These are phyloP conservation scores for Lordiphosa clarofinis DNA, from an alignment of 1,140 invertebrate species.

Conservation along the genomic window DNA sequence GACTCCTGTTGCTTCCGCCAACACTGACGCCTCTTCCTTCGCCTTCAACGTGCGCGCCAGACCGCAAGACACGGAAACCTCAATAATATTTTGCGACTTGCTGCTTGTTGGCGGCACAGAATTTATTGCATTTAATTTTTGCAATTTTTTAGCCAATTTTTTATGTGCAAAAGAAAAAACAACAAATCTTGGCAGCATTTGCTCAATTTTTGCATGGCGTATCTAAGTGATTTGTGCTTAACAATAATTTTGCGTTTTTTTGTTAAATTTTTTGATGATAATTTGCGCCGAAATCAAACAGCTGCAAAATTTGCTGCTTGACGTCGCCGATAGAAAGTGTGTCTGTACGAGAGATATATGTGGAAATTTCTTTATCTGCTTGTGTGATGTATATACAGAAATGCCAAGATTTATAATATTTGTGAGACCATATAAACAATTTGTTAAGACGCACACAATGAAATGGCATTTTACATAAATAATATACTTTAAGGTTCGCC, in stretches of 20 bases:
- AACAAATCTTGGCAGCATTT: slow-evolving; percentile 30
- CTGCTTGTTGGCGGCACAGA: slow-evolving; percentile 40
- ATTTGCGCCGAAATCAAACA: slow-evolving; percentile 74
- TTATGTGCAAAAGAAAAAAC: slow-evolving; percentile 2
- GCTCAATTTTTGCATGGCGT: slow-evolving; percentile 39
- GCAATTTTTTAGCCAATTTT: slow-evolving; percentile 35
- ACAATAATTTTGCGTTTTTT: slow-evolving; percentile 49
- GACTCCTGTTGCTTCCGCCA: slow-evolving; percentile 8
- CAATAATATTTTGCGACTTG: slow-evolving; percentile 48
- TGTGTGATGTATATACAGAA: slow-evolving; percentile 36
- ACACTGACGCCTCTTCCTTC: background rate
- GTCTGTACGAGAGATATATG: slow-evolving; percentile 32
- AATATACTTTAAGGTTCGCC: slow-evolving; percentile 34
- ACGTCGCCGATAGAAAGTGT: slow-evolving; percentile 65
- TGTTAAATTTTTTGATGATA: slow-evolving; percentile 59
- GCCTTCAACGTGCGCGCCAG: slow-evolving; percentile 43
- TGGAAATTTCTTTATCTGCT: slow-evolving; percentile 13
- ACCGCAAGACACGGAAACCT: slow-evolving; percentile 71
- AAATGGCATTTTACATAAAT: slow-evolving; percentile 49
- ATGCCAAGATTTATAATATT: slow-evolving; percentile 60
- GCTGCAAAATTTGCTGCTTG: slow-evolving; percentile 64
- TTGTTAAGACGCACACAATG: slow-evolving; percentile 59
- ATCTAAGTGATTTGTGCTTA: slow-evolving; percentile 63
- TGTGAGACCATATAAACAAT: slow-evolving; percentile 65
- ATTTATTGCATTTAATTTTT: slow-evolving; percentile 70